Percentiles rank a stretch among this genome's conserved stretches.
phyloP scores from a whole-genome alignment of 2,888 invertebrate genomes.

The Oligia strigilis region DNA sequence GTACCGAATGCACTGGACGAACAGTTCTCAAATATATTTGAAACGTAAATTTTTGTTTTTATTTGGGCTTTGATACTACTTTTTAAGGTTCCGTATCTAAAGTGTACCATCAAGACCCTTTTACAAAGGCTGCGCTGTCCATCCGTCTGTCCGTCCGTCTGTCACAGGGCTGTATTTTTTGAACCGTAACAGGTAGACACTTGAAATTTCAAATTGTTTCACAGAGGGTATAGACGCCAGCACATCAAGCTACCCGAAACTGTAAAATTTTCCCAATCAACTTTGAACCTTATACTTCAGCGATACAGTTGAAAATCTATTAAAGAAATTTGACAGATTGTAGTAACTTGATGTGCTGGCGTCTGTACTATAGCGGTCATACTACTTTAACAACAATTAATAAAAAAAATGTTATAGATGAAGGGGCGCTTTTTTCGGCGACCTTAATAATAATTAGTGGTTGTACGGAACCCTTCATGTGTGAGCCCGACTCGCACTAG shows the following conservation, averaged over 20 bases:
- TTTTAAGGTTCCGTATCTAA: not conserved
- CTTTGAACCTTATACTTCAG: too few species aligned
- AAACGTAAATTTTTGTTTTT: slow-evolving; percentile 60
- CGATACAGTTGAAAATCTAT: too few species aligned
- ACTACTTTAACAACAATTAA: not conserved
- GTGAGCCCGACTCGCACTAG: not conserved
- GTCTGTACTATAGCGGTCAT: too few species aligned
- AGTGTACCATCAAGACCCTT: not conserved
- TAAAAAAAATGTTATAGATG: not conserved
- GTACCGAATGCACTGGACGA: slow-evolving; percentile 71
- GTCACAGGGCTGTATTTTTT: too few species aligned
- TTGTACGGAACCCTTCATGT: not conserved
- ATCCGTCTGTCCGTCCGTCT: not conserved
- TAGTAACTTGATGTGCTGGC: too few species aligned
- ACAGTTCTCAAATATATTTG: slow-evolving; percentile 63
- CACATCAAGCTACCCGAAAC: too few species aligned
- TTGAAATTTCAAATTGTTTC: too few species aligned
- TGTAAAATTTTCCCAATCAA: too few species aligned
- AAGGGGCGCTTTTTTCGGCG: not conserved
- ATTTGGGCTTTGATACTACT: slow-evolving; percentile 15
- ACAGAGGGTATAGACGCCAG: too few species aligned
- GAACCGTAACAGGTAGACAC: too few species aligned
- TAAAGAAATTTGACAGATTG: too few species aligned
- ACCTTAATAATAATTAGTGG: too few species aligned
- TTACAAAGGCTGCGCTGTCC: not conserved